A percentile compares a stretch with the other conserved stretches of the same genome.
Conservation (phyloP, 2,888 invertebrate genomes). For the Odontothrips loti region DNA sequence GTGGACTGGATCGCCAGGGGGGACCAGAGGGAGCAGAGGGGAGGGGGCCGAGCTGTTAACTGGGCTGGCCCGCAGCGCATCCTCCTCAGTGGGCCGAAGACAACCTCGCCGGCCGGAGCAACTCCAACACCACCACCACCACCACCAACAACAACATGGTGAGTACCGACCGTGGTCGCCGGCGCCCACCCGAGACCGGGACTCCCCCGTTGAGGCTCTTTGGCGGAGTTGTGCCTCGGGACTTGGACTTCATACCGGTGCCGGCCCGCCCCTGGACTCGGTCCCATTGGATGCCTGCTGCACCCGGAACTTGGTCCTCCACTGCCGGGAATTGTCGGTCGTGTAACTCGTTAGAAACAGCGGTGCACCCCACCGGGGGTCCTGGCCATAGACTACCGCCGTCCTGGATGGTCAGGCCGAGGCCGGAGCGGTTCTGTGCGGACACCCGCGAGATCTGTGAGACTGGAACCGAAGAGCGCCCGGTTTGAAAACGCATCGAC, state of each 20-base stretch:
- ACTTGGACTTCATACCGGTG: too few relatives aligned
- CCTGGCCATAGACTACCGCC: too few relatives aligned
- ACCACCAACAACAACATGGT: slow-evolving; percentile 22
- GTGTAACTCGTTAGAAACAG: too few relatives aligned
- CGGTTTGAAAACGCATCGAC: too few relatives aligned
- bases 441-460: neutral
- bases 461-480: neutral
- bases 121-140: neutral
- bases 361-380: too few relatives aligned
- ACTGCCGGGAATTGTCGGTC: neutral
- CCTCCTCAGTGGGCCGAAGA: slow-evolving; percentile 23
- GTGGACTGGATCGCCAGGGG: neutral
- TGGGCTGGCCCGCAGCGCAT: neutral
- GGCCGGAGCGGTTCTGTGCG: neutral
- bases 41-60: slow-evolving; percentile 15
- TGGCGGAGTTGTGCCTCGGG: too few relatives aligned
- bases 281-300: neutral
- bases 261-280: neutral
- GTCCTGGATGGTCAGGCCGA: too few relatives aligned
- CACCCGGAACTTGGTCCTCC: neutral
- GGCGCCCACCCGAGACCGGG: neutral
- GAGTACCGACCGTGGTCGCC: neutral
- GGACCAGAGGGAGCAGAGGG: neutral
- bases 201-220: too few relatives aligned
- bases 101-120: slow-evolving; percentile 12